Base-by-base conservation (phyloP, 1,140 invertebrate species). In the Episyrphus balteatus region DNA sequence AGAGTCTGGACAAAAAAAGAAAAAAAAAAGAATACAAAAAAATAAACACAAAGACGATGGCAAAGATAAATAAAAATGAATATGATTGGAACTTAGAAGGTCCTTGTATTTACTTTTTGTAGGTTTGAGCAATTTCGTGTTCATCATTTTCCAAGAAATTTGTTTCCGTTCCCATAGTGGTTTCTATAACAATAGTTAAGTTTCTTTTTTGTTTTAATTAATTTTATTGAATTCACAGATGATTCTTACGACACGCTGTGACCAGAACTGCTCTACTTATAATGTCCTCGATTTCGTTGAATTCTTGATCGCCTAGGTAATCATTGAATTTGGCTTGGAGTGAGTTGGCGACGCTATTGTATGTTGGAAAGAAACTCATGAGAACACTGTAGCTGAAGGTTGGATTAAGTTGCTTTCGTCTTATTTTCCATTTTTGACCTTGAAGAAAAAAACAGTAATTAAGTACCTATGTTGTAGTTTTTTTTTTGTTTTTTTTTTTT, bases 81-180 rank as follows among this genome's bases (percentile, higher is more conserved):
- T 37, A 15, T 37, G 10, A 37, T 37, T 37, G 15, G 15, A 13
- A 12, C 36, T n/a, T n/a, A 3, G 15, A 13, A 37, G 13, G n/a
- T 15, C n/a, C n/a, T 13, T 15, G n/a, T 21, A 46, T 55, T 56
- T 44, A 65, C 62, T 59, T 34, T 21, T 62, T 65, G 48, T 65
- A 65, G 33, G 59, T 61, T 46, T 53, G 53, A 32, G 62, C 62
- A 30, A 65, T 65, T 39, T 60, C 51, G 0, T 56, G 53, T 18
- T 60, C 58, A 47, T 65, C 62, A 5, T 56, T 49, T 47, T 62
- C 52, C 0, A 57, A 58, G 17, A 65, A 65, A 49, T 56, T 59
- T 1, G 62, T 65, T 33, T 57, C 58, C 0, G 60, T 62, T 15
- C 62, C 62, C 62, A 65, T 65, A 17, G 62, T 61, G 37, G 62